Evolutionary conservation across 2,113 vertebrate genomes (phyloP), one percentile per base, ranked within the genome.

Genomic region (Nibea coibor): DNA sequence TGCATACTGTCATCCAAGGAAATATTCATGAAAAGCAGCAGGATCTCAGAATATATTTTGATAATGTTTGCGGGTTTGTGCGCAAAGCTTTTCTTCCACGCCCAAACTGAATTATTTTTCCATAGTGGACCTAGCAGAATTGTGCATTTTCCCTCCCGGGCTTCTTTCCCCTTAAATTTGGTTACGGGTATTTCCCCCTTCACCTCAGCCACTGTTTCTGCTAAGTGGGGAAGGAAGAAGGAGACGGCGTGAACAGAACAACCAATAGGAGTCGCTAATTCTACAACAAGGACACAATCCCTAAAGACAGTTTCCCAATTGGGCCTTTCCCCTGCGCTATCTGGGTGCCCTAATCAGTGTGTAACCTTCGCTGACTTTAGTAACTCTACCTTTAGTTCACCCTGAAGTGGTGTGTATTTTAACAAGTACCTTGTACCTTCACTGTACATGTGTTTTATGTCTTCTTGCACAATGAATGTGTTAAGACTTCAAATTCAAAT

Each of bases 21-120:
- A 78, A 73, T 84, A 82, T 65, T 85, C 72, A 80, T 72, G 70
- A 84, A 65, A 78, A 57, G 53, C 66, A 87, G 64, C 48, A 50
- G 2, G 14, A 59, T 82, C 61, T 61, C 12, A 39, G 50, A 59
- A 51, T 47, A 39, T 35, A 69, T 72, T 39, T 64, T 65, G 19
- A 51, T 78, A 53, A 48, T 42, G 15, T 75, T 61, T 26, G 14
- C 28, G 28, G 6, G 10, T 31, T 62, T 17, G 26, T 8, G 35
- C 39, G 39, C 15, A 56, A 58, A 9, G 58, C 39, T 59, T 3
- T 39, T 59, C 9, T 17, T 53, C 24, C 0, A 31, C 3, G 5
- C 3, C 10, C 6, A 59, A 48, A 48, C 22, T 20, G 10, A 68
- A 62, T 26, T 50, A 0, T 26, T 48, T 5, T 47, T 51, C 10